Percentiles rank a stretch among this genome's conserved stretches.
Conservation (phyloP, 2,888 invertebrate species). For the Conops quadrifasciatus region DNA sequence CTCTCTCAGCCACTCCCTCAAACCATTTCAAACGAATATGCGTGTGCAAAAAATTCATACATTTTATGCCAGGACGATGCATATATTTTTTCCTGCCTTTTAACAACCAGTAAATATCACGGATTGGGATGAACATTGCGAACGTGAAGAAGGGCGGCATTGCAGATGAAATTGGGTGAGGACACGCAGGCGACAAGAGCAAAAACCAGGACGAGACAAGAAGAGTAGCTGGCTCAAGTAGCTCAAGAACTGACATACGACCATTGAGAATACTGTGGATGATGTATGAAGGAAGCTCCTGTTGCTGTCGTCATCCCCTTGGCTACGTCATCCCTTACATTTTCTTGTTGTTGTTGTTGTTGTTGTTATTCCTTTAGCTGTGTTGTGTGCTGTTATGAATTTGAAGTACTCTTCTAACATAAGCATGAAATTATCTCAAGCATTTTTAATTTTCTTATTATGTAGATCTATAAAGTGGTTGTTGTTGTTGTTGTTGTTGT, state of each 20-base stretch:
- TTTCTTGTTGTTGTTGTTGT: background rate
- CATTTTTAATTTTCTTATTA: constrained; percentile 52
- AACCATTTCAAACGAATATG: no score
- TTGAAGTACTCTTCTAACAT: constrained; percentile 29
- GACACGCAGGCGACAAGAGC: background rate
- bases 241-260: constrained; percentile 28
- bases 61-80: background rate
- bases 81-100: background rate
- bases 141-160: background rate
- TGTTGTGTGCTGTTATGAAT: constrained; percentile 3
- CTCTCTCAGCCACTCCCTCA: background rate
- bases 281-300: constrained; percentile 27
- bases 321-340: background rate
- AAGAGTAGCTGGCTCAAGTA: constrained; percentile 12
- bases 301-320: constrained; percentile 13
- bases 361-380: background rate
- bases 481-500: background rate
- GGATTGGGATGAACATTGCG: no score
- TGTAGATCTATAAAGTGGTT: background rate
- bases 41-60: no score
- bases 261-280: constrained; percentile 21
- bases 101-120: no score
- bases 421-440: constrained; percentile 47
- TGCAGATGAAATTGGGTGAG: no score
- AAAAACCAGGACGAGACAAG: background rate